Conservation (phyloP, 2,797 vertebrate genomes). For the Enteromius paludinosus region DNA sequence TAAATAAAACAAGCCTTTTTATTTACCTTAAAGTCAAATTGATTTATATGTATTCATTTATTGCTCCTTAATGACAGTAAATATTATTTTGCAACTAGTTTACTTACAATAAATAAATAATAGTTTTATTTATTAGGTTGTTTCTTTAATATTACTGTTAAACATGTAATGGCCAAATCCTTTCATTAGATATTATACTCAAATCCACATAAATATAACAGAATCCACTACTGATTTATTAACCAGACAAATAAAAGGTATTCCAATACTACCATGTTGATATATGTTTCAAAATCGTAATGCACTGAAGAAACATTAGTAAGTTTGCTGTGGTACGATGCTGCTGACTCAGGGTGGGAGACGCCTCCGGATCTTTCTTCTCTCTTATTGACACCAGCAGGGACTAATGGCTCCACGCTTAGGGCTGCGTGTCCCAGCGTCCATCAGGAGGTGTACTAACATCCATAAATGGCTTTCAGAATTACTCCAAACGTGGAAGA, state of each 20-base stretch:
- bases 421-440: slow-evolving; percentile 79
- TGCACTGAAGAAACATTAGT: neutral
- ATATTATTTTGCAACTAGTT: neutral
- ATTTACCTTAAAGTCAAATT: neutral
- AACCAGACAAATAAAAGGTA: neutral
- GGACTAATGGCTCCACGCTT: slow-evolving; percentile 83
- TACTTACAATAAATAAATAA: neutral
- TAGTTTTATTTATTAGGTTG: neutral
- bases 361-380: slow-evolving; percentile 66
- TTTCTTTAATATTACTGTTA: neutral
- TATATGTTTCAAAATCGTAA: neutral
- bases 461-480: slow-evolving; percentile 82
- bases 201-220: neutral
- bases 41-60: neutral
- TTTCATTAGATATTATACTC: neutral
- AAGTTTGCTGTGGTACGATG: neutral
- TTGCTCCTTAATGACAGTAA: neutral
- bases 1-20: neutral
- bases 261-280: neutral
- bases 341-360: slow-evolving; percentile 38
- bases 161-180: neutral
- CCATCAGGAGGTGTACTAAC: slow-evolving; percentile 84
- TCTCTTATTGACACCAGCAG: slow-evolving; percentile 75
- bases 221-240: neutral
- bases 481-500: slow-evolving; percentile 85